Evolutionary conservation across 2,888 invertebrate species (phyloP), one percentile per base, ranked within the genome.

Genomic region (Ecdyonurus torrentis): DNA sequence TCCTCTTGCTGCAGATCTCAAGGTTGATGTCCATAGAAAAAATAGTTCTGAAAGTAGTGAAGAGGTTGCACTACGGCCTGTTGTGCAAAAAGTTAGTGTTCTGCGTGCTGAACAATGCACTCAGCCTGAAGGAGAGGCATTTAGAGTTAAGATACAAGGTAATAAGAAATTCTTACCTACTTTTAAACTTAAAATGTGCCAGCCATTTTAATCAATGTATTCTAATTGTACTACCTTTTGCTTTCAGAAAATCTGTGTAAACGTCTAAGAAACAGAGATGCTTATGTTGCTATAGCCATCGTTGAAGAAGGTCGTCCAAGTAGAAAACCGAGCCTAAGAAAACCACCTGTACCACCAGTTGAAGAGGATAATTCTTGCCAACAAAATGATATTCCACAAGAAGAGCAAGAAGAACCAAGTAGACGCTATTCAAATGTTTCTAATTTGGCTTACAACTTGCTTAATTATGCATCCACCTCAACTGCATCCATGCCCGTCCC

Each of bases 1-100:
- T n/a, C n/a, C n/a, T n/a, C n/a, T n/a, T n/a, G n/a, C 68, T 63
- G 74, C 75, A 85, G 92, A 93, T 80, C 80, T 93, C 69, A 91
- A 92, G 80, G 93, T 91, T 64, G 93, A 94, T 76, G 92, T 94
- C 63, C 93, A 94, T 76, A 83, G 92, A 64, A 92, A 91, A 73
- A 91, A 91, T 73, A 91, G 91, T 71, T 91, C 91, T 0, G 91
- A 89, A 74, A 91, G 91, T 66, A 89, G 89, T 69, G 87, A 89
- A 72, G 87, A 88, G 66, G 83, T 84, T 67, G 77, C 63, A 22
- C 59, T 80, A 61, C 76, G 75, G 24, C 76, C 78, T 58, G 78
- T 80, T 23, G 68, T 75, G 1, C 79, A 79, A 59, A 65, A 66
- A 59, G 66, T 65, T 2, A 64, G 59, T 58, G 67, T 67, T 2